Conservation (phyloP, 2,113 vertebrate species). For the Paratilapia polleni region DNA sequence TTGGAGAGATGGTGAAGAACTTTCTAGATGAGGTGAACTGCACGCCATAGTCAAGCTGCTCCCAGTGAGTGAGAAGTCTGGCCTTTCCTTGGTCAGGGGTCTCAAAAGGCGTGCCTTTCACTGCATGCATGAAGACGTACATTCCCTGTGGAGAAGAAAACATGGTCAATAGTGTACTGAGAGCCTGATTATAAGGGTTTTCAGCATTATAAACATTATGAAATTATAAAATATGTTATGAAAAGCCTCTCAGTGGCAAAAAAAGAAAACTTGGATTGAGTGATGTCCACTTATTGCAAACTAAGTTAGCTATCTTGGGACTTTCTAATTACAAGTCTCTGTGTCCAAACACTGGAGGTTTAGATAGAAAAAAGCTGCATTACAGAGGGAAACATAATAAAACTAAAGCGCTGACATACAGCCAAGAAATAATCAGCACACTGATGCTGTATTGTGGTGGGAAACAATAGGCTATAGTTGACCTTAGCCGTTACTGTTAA, state of each 20-base stretch:
- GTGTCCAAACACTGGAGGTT: background rate
- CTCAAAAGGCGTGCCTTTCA: constrained; percentile 98
- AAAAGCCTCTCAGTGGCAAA: no score
- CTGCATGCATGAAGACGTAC: constrained; percentile 98
- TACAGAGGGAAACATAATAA: constrained; percentile 21
- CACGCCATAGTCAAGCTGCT: constrained; percentile 96
- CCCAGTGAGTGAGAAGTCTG: constrained; percentile 97
- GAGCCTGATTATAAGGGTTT: background rate
- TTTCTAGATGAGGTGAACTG: constrained; percentile 98
- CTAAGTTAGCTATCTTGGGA: background rate
- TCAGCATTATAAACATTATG: no score
- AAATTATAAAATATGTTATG: no score
- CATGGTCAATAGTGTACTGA: background rate
- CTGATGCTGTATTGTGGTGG: constrained; percentile 47
- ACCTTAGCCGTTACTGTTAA: constrained; percentile 48
- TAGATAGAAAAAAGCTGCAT: constrained; percentile 21
- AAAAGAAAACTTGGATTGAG: background rate
- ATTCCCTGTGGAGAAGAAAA: constrained; percentile 84
- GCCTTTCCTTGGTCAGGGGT: constrained; percentile 98
- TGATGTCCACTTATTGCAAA: background rate
- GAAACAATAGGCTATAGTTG: constrained; percentile 55
- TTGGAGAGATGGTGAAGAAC: constrained; percentile 98
- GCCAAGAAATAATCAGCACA: constrained; percentile 28
- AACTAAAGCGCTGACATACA: constrained; percentile 2
- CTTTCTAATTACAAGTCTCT: background rate